Conservation (phyloP, 2,888 invertebrate species). For the Thymelicus acteon region DNA sequence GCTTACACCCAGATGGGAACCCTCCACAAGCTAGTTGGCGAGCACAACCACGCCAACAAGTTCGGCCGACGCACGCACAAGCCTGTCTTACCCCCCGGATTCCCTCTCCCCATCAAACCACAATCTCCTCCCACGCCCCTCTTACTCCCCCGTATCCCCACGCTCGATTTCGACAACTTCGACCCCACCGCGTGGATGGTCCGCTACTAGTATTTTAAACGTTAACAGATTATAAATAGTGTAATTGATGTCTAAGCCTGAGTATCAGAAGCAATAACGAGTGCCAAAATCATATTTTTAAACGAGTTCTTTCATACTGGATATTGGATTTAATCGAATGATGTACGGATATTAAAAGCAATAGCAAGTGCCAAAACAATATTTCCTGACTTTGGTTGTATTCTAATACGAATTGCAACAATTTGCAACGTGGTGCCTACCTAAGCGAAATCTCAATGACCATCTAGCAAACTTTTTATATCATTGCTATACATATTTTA, state of each 20-base stretch:
- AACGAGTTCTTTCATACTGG: background rate
- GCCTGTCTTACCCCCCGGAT: slow-evolving; percentile 44
- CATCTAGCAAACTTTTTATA: slow-evolving; percentile 16
- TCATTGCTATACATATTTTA: slow-evolving; percentile 23
- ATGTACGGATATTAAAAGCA: background rate
- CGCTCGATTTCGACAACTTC: slow-evolving; percentile 70
- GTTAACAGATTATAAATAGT: background rate
- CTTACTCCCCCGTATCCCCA: slow-evolving; percentile 65
- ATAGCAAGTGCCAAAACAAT: slow-evolving; percentile 7
- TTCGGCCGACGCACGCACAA: slow-evolving; percentile 61
- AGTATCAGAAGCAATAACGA: slow-evolving; percentile 7
- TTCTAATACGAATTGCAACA: background rate
- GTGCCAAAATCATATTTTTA: slow-evolving; percentile 34
- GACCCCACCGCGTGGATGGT: slow-evolving; percentile 78
- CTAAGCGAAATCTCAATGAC: background rate
- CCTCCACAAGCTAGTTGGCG: slow-evolving; percentile 76
- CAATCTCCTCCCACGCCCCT: slow-evolving; percentile 63
- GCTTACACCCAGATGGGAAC: slow-evolving; percentile 79
- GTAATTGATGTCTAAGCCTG: background rate
- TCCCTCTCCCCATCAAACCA: slow-evolving; percentile 36
- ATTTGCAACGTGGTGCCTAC: background rate
- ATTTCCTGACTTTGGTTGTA: background rate
- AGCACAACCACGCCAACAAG: slow-evolving; percentile 76
- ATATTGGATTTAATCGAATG: no score
- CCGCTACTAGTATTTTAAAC: slow-evolving; percentile 55